Evolutionary conservation across 2,797 vertebrate species (phyloP).

Genomic region (Xiphophorus birchmanni): DNA sequence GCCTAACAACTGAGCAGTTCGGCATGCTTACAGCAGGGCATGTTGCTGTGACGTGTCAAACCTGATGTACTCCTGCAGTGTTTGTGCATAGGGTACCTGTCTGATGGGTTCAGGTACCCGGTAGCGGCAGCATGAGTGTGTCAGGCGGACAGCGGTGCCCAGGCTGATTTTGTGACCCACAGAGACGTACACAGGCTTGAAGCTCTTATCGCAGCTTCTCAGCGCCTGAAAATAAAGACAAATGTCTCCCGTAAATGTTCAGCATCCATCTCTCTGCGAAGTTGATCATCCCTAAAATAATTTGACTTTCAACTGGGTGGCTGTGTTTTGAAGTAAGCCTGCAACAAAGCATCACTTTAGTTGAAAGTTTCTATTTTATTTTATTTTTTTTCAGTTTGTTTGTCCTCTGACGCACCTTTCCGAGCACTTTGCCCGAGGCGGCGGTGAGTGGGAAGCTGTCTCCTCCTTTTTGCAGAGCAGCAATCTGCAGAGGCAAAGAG

Average conservation of each 20-base stretch:
- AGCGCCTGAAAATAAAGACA: slow-evolving; percentile 80
- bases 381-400: slow-evolving; percentile 13
- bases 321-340: slow-evolving; percentile 25
- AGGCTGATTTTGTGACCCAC: slow-evolving; percentile 90
- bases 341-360: slow-evolving; percentile 9
- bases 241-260: neutral
- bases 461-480: slow-evolving; percentile 82
- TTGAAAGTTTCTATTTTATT: slow-evolving; percentile 15
- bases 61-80: slow-evolving; percentile 8
- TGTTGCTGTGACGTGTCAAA: neutral
- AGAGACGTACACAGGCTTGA: slow-evolving; percentile 88
- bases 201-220: slow-evolving; percentile 83
- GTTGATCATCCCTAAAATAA: neutral
- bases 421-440: slow-evolving; percentile 84
- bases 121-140: slow-evolving; percentile 87
- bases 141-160: slow-evolving; percentile 85
- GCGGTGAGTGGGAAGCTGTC: slow-evolving; percentile 86
- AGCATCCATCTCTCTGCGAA: neutral
- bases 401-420: slow-evolving; percentile 82
- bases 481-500: slow-evolving; percentile 66
- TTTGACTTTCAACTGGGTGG: slow-evolving; percentile 17
- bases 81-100: slow-evolving; percentile 80
- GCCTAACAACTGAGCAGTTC: slow-evolving; percentile 5
- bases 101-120: slow-evolving; percentile 92
- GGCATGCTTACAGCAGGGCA: neutral